Evolutionary conservation across 1,140 invertebrate genomes (phyloP), one percentile per base, ranked within the genome.

Genomic region (Drosophila aff.): DNA sequence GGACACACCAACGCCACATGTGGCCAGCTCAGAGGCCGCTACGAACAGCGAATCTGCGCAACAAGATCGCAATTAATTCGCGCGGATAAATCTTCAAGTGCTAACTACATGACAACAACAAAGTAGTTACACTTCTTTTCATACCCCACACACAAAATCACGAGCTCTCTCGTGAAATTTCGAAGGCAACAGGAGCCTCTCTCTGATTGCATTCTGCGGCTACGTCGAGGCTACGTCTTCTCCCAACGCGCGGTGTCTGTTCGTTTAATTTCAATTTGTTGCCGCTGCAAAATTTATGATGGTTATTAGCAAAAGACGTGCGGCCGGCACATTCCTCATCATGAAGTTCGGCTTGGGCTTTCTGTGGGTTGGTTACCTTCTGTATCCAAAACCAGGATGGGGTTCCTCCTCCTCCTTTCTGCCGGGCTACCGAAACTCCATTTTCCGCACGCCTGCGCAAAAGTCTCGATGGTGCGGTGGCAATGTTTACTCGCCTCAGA

Each of bases 41-140:
- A 5, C 50, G 28, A 18, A 33, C n/a, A 16, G 36, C 26, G 49
- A 82, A 77, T 79, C 77, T 83, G 61, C 67, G 72, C 85, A 92
- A 92, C 91, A 84, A 91, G 91, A 90, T 91, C 80, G 89, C 91
- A 92, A 92, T 92, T 92, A 92, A 92, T 92, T 92, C 76, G 80
- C 91, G 82, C 87, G 91, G 91, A 92, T 92, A 92, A 92, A 92
- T 92, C 91, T 92, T 91, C 75, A 92, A 92, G 91, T 92, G 91
- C 91, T 92, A 92, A 92, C 91, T 92, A 92, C 91, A 92, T 92
- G 91, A 92, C 91, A 92, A 92, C 91, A 92, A 92, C 91, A 92
- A 92, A 92, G 91, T 92, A 89, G 79, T 83, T 84, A 80, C 85
- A 90, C 81, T 68, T 75, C 71, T 74, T 64, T 82, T 62, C 67